Conservation (phyloP, 2,113 vertebrate species). For the Labeo rohita region DNA sequence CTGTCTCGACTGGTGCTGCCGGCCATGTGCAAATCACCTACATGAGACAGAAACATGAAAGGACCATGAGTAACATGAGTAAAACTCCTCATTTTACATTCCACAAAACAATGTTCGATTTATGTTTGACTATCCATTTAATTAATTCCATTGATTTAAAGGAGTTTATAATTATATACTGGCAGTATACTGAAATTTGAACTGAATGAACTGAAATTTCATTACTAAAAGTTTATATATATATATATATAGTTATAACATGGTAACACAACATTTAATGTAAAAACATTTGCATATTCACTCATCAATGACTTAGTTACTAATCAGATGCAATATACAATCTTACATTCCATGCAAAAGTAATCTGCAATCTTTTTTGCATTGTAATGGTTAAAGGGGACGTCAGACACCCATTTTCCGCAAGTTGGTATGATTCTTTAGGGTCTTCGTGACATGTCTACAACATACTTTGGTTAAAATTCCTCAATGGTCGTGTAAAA, state of each 20-base stretch:
- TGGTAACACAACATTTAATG: background rate
- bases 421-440: too few species aligned
- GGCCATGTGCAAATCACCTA: constrained; percentile 87
- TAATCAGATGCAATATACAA: background rate
- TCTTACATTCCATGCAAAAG: too few species aligned
- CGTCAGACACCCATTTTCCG: too few species aligned
- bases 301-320: background rate
- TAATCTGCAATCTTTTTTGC: too few species aligned
- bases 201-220: too few species aligned
- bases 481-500: too few species aligned
- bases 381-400: too few species aligned
- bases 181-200: too few species aligned
- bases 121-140: background rate
- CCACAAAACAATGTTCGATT: background rate
- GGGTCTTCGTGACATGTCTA: too few species aligned
- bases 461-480: too few species aligned
- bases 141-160: background rate
- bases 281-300: background rate
- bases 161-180: background rate
- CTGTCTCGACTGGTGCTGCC: constrained; percentile 88
- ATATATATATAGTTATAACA: background rate
- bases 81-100: background rate
- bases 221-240: background rate
- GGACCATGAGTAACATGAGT: constrained; percentile 10
- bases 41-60: background rate